A percentile compares a stretch with the other conserved stretches of the same genome.
Evolutionary conservation across 2,888 invertebrate species (phyloP).

Genomic region (Operophtera brumata): DNA sequence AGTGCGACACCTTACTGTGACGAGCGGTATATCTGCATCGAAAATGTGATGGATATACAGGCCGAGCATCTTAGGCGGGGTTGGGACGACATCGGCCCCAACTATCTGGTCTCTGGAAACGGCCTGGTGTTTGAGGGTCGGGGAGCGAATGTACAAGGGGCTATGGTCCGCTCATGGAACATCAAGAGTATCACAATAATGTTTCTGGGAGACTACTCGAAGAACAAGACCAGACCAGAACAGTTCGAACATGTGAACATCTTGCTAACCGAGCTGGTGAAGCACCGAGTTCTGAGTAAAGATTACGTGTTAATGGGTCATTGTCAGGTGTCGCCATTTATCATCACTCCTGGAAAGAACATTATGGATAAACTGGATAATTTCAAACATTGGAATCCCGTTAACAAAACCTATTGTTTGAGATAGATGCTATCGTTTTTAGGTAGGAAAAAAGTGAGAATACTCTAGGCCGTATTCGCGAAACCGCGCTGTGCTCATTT

Average conservation of each 20-base stretch:
- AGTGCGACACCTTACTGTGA: constrained; percentile 51
- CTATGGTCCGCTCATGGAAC: constrained; percentile 57
- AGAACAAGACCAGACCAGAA: constrained; percentile 34
- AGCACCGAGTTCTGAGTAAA: constrained; percentile 41
- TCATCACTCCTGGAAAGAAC: constrained; percentile 52
- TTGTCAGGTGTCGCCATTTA: constrained; percentile 54
- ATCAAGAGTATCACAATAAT: constrained; percentile 53
- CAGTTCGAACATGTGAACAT: constrained; percentile 56
- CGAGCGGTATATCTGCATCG: constrained; percentile 51
- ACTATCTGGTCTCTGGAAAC: constrained; percentile 61
- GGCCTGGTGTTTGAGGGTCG: constrained; percentile 67
- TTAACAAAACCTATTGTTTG: constrained; percentile 10
- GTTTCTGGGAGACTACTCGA: constrained; percentile 64
- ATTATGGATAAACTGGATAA: constrained; percentile 45
- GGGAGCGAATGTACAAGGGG: constrained; percentile 60
- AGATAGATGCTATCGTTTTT: neutral
- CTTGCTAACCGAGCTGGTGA: constrained; percentile 50
- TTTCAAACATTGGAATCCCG: constrained; percentile 54
- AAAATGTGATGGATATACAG: constrained; percentile 52
- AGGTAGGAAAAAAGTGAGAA: too few relatives aligned
- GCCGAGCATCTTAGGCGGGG: constrained; percentile 48
- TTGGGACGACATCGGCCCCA: constrained; percentile 62
- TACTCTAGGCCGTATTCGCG: too few relatives aligned
- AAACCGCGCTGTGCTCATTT: too few relatives aligned
- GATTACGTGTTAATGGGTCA: constrained; percentile 55